These are phyloP conservation scores for Pogonophryne albipinna DNA, from an alignment of 2,797 vertebrate species.

Conservation along the genomic window DNA sequence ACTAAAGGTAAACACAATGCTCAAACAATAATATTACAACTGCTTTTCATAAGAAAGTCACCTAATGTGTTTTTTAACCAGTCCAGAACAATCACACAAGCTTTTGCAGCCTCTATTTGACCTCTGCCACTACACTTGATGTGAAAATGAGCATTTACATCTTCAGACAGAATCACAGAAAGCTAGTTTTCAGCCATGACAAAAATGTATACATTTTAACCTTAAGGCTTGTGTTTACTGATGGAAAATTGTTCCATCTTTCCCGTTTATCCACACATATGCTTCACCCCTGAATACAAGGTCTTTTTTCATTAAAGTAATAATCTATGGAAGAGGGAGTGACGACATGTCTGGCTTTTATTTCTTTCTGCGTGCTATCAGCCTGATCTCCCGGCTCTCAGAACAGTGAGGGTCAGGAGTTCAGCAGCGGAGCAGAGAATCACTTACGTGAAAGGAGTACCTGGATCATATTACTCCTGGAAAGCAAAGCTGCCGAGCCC, in stretches of 20 bases:
- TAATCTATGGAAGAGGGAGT: conserved; percentile 5
- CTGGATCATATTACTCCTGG: conserved; percentile 51
- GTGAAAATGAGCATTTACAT: neutral
- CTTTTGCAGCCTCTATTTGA: neutral
- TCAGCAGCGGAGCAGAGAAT: conserved; percentile 46
- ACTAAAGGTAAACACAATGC: neutral
- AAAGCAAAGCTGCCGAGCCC: conserved; percentile 57
- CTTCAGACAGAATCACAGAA: neutral
- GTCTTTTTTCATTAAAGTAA: neutral
- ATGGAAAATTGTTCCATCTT: neutral
- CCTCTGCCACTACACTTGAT: neutral
- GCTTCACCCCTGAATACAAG: too few species aligned
- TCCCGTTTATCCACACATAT: neutral
- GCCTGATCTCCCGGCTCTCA: conserved; percentile 25
- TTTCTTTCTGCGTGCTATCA: conserved; percentile 40
- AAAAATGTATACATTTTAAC: neutral
- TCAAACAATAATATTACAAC: neutral
- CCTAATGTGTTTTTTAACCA: neutral
- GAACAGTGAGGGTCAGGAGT: conserved; percentile 57
- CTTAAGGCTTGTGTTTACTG: neutral
- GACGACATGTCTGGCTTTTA: conserved; percentile 18
- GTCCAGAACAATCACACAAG: neutral
- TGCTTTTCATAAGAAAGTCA: neutral
- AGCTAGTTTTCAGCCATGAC: neutral
- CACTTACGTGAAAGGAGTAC: conserved; percentile 33